phyloP scores from a whole-genome alignment of 2,888 invertebrate genomes.

The Amorpha juglandis region DNA sequence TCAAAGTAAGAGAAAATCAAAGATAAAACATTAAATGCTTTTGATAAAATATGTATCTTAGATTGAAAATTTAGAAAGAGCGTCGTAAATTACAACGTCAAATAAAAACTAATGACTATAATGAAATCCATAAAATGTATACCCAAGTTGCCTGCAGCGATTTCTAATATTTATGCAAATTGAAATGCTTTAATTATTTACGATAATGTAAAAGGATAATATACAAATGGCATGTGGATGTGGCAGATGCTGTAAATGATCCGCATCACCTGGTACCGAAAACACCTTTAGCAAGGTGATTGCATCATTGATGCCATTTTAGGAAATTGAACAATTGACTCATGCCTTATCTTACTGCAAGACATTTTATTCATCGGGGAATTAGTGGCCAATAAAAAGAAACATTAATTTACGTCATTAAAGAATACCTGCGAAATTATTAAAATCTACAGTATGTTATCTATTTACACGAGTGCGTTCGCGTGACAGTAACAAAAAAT shows the following conservation, averaged over 20 bases:
- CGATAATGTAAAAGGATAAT: slow-evolving; percentile 27
- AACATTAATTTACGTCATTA: neutral
- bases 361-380: slow-evolving; percentile 1
- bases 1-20: no score
- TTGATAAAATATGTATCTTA: no score
- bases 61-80: neutral
- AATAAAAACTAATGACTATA: neutral
- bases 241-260: slow-evolving; percentile 55
- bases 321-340: slow-evolving; percentile 18
- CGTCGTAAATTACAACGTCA: neutral
- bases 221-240: slow-evolving; percentile 43
- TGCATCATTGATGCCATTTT: slow-evolving; percentile 54
- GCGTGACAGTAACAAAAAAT: neutral
- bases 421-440: neutral
- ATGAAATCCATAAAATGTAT: neutral
- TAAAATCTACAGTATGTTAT: neutral
- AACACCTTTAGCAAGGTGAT: slow-evolving; percentile 59
- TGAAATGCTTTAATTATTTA: neutral
- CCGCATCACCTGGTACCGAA: slow-evolving; percentile 56
- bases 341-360: slow-evolving; percentile 28
- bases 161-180: slow-evolving; percentile 1
- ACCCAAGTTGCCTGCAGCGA: neutral
- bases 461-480: neutral
- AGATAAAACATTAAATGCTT: no score
- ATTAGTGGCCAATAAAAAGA: neutral